Conservation (phyloP, 2,113 vertebrate genomes). For the Ophiodon elongatus region DNA sequence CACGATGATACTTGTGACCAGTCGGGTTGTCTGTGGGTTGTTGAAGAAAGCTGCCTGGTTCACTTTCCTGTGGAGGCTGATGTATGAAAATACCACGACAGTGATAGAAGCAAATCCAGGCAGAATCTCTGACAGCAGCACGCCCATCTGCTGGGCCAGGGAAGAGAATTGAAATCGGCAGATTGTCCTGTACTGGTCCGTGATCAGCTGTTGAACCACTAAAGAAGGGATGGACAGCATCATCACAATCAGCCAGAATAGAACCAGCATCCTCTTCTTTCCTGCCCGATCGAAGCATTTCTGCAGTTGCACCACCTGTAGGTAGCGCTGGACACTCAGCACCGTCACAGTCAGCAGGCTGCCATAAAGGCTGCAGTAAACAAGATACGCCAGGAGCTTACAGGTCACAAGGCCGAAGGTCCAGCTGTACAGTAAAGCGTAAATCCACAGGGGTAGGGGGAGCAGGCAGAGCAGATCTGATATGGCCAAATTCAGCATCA, state of each 20-base stretch:
- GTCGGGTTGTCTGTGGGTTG: slow-evolving; percentile 27
- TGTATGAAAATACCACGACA: slow-evolving; percentile 29
- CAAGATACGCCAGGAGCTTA: background rate
- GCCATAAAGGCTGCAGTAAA: slow-evolving; percentile 9
- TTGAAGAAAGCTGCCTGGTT: slow-evolving; percentile 37
- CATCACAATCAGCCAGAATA: slow-evolving; percentile 38
- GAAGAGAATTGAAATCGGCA: background rate
- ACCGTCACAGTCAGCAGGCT: slow-evolving; percentile 41
- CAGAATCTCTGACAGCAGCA: slow-evolving; percentile 25
- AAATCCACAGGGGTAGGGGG: slow-evolving; percentile 48
- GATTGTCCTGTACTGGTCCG: rapidly evolving
- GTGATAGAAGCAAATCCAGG: slow-evolving; percentile 11
- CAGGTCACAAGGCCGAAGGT: slow-evolving; percentile 25
- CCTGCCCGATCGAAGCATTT: background rate
- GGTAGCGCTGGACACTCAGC: slow-evolving; percentile 52
- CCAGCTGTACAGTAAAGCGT: slow-evolving; percentile 21
- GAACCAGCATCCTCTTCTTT: slow-evolving; percentile 13
- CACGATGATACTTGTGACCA: slow-evolving; percentile 35
- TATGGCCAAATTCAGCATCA: slow-evolving; percentile 54
- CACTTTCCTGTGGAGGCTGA: slow-evolving; percentile 27
- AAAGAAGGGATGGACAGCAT: slow-evolving; percentile 15
- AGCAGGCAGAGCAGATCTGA: slow-evolving; percentile 50
- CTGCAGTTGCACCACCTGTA: slow-evolving; percentile 39
- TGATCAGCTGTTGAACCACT: background rate
- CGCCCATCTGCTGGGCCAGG: background rate